These are phyloP conservation scores for Crypturellus tataupa DNA, from an alignment of 2,797 vertebrate species.

Conservation along the genomic window DNA sequence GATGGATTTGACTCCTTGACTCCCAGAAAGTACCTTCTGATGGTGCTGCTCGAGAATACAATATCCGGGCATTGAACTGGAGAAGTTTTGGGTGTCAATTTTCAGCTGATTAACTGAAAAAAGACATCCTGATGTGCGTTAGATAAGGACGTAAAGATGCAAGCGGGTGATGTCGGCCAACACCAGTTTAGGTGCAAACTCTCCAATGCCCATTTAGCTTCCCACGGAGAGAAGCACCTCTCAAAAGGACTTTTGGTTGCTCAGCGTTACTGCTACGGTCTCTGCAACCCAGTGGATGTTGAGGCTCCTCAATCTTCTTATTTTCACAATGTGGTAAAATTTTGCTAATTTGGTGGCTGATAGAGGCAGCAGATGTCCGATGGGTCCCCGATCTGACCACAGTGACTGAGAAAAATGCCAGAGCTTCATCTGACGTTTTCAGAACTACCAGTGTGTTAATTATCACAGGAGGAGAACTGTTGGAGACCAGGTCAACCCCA, in stretches of 20 bases:
- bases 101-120: neutral
- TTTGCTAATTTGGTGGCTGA: neutral
- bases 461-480: neutral
- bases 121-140: neutral
- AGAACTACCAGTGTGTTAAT: neutral
- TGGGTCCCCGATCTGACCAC: neutral
- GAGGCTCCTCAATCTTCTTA: neutral
- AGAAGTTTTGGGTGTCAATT: neutral
- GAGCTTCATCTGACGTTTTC: neutral
- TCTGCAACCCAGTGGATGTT: neutral
- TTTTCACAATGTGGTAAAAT: neutral
- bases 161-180: accelerated
- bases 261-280: neutral
- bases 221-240: neutral
- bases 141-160: neutral
- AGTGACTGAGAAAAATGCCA: neutral
- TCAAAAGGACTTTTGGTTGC: neutral
- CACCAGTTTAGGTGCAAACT: neutral
- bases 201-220: neutral
- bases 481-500: neutral
- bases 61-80: neutral
- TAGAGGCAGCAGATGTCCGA: neutral
- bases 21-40: no score
- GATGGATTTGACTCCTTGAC: no score
- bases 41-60: neutral